Evolutionary conservation across 2,797 vertebrate genomes (phyloP), one percentile per base, ranked within the genome.

Genomic region (Hapalemur alaotrensis): DNA sequence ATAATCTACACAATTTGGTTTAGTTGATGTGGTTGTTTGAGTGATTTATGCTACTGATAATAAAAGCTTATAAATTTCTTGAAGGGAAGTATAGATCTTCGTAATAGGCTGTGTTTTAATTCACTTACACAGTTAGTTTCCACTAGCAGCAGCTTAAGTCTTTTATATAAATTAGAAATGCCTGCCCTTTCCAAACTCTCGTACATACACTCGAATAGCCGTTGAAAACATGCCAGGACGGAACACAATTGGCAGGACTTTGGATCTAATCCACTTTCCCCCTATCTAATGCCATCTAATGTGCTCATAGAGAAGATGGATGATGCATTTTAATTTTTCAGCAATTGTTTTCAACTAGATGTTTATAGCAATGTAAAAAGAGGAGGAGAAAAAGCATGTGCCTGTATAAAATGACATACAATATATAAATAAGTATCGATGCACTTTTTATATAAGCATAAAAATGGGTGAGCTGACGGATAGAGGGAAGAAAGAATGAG

Each of bases 31-130:
- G 69, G 75, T 61, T 83, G 48, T 89, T 87, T 54, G 65, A 92
- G 32, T 90, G 80, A 92, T 96, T 97, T 93, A 82, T 82, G 46
- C 69, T 89, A 65, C 46, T 79, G 88, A 93, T 93, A 93, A 91
- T 61, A 94, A 50, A 92, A 48, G 59, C 50, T 86, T 97, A 89
- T 93, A 89, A 61, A 95, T 94, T 95, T 93, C 79, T 85, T 41
- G 10, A 85, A 78, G 48, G 91, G 41, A 95, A 67, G 32, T 85
- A 41, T 35, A 82, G 48, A 32, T n/a, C 93, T 92, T 96, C 6
- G 2, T 81, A 73, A 69, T 38, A 78, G 78, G 88, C 72, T 80
- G 35, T 79, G 48, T 78, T 95, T 93, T 95, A 95, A 86, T 95
- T 93, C 81, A 81, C 28, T 85, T 93, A 94, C 8, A 59, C 43